These are phyloP conservation scores for Crioceris asparagi DNA, from an alignment of 2,888 invertebrate genomes.

Conservation along the genomic window DNA sequence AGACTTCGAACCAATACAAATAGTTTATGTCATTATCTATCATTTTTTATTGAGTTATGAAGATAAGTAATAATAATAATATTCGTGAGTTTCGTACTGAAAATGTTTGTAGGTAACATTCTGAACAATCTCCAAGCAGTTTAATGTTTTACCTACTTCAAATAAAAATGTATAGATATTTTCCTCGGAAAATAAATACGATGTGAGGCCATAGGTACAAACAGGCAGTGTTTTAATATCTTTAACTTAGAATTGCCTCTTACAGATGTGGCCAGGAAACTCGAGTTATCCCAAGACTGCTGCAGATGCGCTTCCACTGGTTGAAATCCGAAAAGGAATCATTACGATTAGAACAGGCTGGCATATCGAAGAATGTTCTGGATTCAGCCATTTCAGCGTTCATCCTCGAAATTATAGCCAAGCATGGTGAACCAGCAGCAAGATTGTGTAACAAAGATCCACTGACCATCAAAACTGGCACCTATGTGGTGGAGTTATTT, in stretches of 20 bases:
- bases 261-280: slow-evolving; percentile 91
- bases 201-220: too few species aligned
- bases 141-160: too few species aligned
- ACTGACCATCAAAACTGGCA: slow-evolving; percentile 92
- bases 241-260: slow-evolving; percentile 17
- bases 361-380: slow-evolving; percentile 80
- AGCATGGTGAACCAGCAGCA: slow-evolving; percentile 91
- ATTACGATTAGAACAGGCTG: slow-evolving; percentile 83
- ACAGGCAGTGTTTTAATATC: too few species aligned
- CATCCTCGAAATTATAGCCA: slow-evolving; percentile 90
- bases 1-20: too few species aligned
- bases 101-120: too few species aligned
- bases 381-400: slow-evolving; percentile 95
- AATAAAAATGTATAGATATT: too few species aligned
- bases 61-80: too few species aligned
- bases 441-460: slow-evolving; percentile 99
- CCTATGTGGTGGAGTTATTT: slow-evolving; percentile 88
- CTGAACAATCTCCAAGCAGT: too few species aligned
- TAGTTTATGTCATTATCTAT: too few species aligned
- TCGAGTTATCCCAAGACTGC: slow-evolving; percentile 88
- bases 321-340: slow-evolving; percentile 87
- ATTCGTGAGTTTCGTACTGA: too few species aligned
- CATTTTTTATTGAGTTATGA: too few species aligned
- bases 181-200: too few species aligned
- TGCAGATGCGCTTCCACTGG: slow-evolving; percentile 95